These are phyloP conservation scores for Erebia aethiops DNA, from an alignment of 2,888 invertebrate genomes.

Conservation along the genomic window DNA sequence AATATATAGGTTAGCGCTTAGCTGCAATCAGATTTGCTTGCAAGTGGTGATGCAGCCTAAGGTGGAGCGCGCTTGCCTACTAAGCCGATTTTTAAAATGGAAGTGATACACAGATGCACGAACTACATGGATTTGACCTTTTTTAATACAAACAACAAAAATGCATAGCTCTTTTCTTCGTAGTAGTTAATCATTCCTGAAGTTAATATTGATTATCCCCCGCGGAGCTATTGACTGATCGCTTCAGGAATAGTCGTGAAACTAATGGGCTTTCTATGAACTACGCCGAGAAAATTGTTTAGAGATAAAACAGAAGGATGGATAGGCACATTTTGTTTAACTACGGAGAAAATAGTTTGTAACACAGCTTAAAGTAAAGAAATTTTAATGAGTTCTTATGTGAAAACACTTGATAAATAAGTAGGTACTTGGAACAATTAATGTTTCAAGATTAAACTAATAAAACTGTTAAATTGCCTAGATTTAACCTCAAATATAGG, in stretches of 20 bases:
- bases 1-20: no score
- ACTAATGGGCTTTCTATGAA: constrained; percentile 21
- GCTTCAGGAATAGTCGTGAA: constrained; percentile 22
- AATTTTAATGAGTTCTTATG: neutral
- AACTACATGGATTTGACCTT: no score
- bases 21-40: no score
- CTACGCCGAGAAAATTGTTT: constrained; percentile 18
- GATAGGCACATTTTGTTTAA: constrained; percentile 3
- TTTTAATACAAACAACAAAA: no score
- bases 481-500: no score
- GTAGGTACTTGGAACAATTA: neutral
- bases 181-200: constrained; percentile 15
- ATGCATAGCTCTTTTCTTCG: no score
- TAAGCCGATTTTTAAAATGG: no score
- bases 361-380: neutral
- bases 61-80: no score
- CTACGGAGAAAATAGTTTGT: neutral
- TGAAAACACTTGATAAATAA: neutral
- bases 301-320: constrained; percentile 12
- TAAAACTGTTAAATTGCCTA: neutral
- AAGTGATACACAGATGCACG: no score
- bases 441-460: neutral
- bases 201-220: constrained; percentile 35
- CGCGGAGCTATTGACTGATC: constrained; percentile 26
- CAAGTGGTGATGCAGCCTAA: no score